Evolutionary conservation across 2,888 invertebrate species (phyloP).

Genomic region (Diploptera punctata): DNA sequence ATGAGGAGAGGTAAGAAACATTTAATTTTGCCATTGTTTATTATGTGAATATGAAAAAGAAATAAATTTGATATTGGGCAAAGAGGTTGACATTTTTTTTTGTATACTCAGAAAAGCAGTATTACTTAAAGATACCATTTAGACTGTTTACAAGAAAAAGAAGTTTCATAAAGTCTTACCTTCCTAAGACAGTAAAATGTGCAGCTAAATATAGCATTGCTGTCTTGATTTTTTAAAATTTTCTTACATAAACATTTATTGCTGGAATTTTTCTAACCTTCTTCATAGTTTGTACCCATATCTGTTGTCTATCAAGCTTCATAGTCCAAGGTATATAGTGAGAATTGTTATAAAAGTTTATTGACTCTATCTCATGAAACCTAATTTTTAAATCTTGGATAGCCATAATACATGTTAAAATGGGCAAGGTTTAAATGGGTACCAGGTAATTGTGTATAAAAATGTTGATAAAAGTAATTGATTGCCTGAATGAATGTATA

Average conservation of each 20-base stretch:
- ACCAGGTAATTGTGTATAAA: neutral
- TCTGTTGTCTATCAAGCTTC: neutral
- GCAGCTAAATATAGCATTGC: neutral
- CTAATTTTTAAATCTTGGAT: neutral
- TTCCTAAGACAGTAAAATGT: neutral
- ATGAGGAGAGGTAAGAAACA: too few relatives aligned
- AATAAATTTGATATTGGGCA: too few relatives aligned
- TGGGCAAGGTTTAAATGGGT: neutral
- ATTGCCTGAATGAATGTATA: neutral
- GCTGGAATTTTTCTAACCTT: neutral
- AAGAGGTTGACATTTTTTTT: too few relatives aligned
- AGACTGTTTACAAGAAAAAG: too few relatives aligned
- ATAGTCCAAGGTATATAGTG: neutral
- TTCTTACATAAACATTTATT: neutral
- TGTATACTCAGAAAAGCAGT: too few relatives aligned
- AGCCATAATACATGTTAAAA: neutral
- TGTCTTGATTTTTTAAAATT: constrained; percentile 7
- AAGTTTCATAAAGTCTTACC: too few relatives aligned
- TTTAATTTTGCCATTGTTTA: too few relatives aligned
- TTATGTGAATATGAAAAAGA: too few relatives aligned
- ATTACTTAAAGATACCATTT: too few relatives aligned
- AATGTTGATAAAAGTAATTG: neutral
- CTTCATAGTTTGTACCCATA: neutral
- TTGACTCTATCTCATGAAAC: neutral
- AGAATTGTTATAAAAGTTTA: neutral